Evolutionary conservation across 2,797 vertebrate genomes (phyloP), one percentile per base, ranked within the genome.

Genomic region (Brachymystax lenok): DNA sequence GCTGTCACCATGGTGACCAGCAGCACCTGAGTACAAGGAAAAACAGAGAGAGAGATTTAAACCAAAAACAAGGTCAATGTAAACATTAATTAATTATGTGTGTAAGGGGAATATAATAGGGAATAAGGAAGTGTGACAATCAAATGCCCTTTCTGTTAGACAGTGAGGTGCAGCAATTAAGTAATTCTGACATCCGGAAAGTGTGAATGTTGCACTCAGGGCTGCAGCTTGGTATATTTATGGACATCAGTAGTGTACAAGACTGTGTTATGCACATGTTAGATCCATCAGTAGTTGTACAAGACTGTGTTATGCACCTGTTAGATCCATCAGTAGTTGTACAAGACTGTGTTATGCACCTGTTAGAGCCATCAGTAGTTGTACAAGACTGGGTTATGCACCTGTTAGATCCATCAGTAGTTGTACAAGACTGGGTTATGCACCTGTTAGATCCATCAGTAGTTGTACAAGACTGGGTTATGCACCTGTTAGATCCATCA

Each of bases 1-100:
- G 86, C 80, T 99, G 90, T 99, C 98, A 0, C 98, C 97, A 72
- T 99, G 97, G 90, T 99, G 98, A 81, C 97, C 96, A 80, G 96
- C 96, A 5, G 96, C 95, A 79, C 98, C 98, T 99, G 82, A n/a
- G 67, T 2, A 77, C 8, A 71, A 16, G 13, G 67, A 17, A 4
- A 79, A 3, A 46, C 40, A 46, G 40, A 3, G 2, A 10, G 12
- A 70, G 27, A n/a, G 21, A 35, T 50, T 30, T 14, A 1, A 46
- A 59, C 40, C 40, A 59, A 46, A 46, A 54, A 52, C 21, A 13
- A 19, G 1, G 13, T 27, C 24, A 5, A 33, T 70, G 67, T 10
- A 59, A 40, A 46, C 10, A 46, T 46, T 0, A 46, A 46, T 46
- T 12, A 1, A 12, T 46, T 46, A 0, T 10, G 13, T 69, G 17